Evolutionary conservation across 1,140 invertebrate species (phyloP).

Genomic region (Caenorhabditis briggsae): DNA sequence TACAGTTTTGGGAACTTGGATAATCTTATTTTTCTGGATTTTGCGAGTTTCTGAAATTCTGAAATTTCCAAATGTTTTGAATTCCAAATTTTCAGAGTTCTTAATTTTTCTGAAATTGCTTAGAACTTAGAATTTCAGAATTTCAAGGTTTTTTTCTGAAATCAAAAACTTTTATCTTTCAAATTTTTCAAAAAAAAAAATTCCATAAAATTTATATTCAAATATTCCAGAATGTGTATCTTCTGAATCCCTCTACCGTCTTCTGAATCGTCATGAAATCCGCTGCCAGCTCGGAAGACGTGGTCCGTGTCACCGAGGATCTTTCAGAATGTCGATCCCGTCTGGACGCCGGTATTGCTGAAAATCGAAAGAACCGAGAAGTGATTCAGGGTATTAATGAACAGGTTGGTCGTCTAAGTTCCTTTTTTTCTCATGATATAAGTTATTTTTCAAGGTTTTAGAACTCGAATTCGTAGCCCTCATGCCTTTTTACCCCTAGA

Average conservation of each 20-base stretch:
- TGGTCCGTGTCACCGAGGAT: conserved; percentile 42
- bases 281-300: conserved; percentile 25
- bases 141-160: too few species aligned
- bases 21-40: too few species aligned
- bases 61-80: too few species aligned
- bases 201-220: too few species aligned
- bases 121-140: background rate
- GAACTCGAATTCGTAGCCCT: background rate
- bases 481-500: background rate
- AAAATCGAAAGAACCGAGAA: conserved; percentile 56
- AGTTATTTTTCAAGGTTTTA: background rate
- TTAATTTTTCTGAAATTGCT: background rate
- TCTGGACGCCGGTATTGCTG: conserved; percentile 54
- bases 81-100: background rate
- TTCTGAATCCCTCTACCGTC: background rate
- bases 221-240: background rate
- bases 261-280: background rate
- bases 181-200: too few species aligned
- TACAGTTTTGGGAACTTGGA: too few species aligned
- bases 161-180: too few species aligned
- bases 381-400: conserved; percentile 60
- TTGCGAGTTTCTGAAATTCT: too few species aligned
- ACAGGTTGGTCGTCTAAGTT: conserved; percentile 12
- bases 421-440: background rate
- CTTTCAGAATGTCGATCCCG: conserved; percentile 42